Evolutionary conservation across 1,140 invertebrate species (phyloP).

Genomic region (Lepeophtheirus salmonis): DNA sequence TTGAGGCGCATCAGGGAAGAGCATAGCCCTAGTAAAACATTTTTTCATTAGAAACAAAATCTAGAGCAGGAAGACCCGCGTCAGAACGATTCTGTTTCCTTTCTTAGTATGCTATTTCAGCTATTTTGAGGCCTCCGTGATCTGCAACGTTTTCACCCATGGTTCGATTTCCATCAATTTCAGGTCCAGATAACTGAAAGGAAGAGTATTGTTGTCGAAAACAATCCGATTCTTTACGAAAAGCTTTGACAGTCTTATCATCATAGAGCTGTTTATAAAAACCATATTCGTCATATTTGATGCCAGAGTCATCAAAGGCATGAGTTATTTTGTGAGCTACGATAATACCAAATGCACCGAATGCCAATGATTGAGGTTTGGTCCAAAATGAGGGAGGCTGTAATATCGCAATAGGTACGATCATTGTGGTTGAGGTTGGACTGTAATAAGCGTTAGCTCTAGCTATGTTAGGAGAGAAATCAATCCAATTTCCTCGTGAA

Average conservation of each 20-base stretch:
- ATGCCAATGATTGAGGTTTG: too few relatives aligned
- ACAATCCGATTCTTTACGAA: slow-evolving; percentile 24
- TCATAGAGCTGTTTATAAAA: slow-evolving; percentile 12
- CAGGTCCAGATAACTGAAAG: background rate
- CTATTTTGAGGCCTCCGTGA: slow-evolving; percentile 39
- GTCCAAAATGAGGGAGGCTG: too few relatives aligned
- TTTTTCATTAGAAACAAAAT: background rate
- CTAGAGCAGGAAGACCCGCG: slow-evolving; percentile 1
- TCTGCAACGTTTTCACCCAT: slow-evolving; percentile 49
- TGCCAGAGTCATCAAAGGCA: slow-evolving; percentile 17
- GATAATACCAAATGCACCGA: background rate
- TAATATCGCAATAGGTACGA: too few relatives aligned
- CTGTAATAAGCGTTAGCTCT: too few relatives aligned
- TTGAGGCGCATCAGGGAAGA: slow-evolving; percentile 7
- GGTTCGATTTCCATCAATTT: slow-evolving; percentile 43
- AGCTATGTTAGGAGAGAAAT: too few relatives aligned
- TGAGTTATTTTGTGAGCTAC: slow-evolving; percentile 18
- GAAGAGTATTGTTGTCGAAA: slow-evolving; percentile 13
- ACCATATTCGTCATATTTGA: slow-evolving; percentile 5
- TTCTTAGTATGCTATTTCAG: slow-evolving; percentile 32
- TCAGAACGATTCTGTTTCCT: slow-evolving; percentile 24
- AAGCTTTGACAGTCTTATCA: slow-evolving; percentile 28
- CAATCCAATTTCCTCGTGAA: too few relatives aligned
- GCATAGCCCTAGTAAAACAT: slow-evolving; percentile 16
- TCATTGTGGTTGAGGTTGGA: too few relatives aligned